Conservation (phyloP, 2,113 vertebrate species). For the Lynx canadensis region DNA sequence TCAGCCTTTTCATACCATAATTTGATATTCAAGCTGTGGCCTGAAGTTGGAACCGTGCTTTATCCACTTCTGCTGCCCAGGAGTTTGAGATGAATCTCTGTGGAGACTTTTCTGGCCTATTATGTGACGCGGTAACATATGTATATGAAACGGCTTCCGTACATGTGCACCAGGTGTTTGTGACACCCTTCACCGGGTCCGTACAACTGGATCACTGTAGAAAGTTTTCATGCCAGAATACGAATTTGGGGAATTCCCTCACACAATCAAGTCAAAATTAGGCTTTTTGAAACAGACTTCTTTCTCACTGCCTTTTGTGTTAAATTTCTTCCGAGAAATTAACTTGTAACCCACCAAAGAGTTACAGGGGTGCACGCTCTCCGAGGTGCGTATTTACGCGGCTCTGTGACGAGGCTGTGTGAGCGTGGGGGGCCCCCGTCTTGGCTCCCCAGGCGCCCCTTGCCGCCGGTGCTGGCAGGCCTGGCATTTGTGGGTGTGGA, state of each 20-base stretch:
- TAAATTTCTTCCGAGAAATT: background rate
- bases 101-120: background rate
- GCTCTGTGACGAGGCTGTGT: background rate
- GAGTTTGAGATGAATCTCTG: background rate
- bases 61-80: background rate
- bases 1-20: constrained; percentile 63
- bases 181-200: accelerated
- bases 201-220: background rate
- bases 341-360: background rate
- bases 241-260: background rate
- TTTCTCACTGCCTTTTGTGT: background rate
- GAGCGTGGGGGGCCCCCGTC: background rate
- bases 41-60: constrained; percentile 32
- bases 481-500: constrained; percentile 63
- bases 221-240: background rate
- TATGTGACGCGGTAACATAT: background rate
- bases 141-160: background rate
- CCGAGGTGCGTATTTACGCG: background rate
- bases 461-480: background rate
- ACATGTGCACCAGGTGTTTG: background rate
- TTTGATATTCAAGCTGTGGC: constrained; percentile 67
- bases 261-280: background rate
- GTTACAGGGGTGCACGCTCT: background rate
- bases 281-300: background rate
- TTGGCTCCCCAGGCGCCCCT: constrained; percentile 19